Conservation (phyloP, 2,797 vertebrate genomes). For the Leptodactylus fallax region DNA sequence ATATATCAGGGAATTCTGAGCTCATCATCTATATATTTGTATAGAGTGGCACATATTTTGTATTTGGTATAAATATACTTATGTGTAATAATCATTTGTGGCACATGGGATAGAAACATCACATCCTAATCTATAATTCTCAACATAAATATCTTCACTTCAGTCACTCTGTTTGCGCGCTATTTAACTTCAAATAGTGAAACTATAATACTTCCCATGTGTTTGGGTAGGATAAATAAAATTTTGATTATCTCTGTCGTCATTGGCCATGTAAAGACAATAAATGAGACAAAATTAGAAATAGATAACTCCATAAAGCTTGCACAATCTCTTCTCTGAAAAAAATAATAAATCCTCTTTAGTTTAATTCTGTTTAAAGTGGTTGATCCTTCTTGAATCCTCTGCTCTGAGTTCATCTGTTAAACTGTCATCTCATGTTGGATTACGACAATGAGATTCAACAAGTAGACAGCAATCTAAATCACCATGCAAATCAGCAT, state of each 20-base stretch:
- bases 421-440: constrained; percentile 57
- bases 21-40: too few relatives aligned
- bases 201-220: constrained; percentile 11
- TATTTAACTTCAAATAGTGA: background rate
- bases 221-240: constrained; percentile 34
- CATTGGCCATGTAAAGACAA: constrained; percentile 36
- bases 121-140: background rate
- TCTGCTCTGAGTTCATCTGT: constrained; percentile 42
- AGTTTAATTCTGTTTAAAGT: constrained; percentile 54
- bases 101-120: background rate
- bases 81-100: background rate
- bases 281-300: constrained; percentile 54
- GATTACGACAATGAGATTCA: constrained; percentile 56
- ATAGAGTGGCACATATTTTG: background rate
- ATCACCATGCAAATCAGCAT: constrained; percentile 25
- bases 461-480: constrained; percentile 37
- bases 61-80: background rate
- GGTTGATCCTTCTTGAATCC: constrained; percentile 54
- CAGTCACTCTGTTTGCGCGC: background rate
- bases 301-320: constrained; percentile 36
- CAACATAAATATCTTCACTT: background rate
- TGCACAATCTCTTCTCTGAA: constrained; percentile 2
- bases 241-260: constrained; percentile 38
- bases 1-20: too few relatives aligned
- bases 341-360: constrained; percentile 58